Conservation (phyloP, 2,797 vertebrate genomes). For the Hylomyscus alleni region DNA sequence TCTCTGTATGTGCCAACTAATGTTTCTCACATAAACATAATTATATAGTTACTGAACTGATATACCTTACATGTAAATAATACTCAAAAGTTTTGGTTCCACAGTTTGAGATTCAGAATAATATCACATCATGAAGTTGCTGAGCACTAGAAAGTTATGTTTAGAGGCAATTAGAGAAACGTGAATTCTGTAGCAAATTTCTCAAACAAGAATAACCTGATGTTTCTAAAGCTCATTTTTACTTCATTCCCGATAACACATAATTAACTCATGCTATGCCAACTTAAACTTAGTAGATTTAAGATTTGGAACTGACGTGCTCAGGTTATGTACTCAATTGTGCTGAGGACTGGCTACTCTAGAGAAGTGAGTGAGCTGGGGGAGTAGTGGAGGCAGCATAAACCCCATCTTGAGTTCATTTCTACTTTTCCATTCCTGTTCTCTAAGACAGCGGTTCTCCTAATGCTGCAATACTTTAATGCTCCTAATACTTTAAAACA, state of each 20-base stretch:
- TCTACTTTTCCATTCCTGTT: not conserved
- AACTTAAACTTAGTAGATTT: not conserved
- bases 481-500: too few species aligned
- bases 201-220: not conserved
- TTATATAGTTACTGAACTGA: not conserved
- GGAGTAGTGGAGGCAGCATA: not conserved
- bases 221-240: slow-evolving; percentile 12
- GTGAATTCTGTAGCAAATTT: not conserved
- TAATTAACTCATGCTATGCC: not conserved
- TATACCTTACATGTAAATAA: not conserved
- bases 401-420: not conserved
- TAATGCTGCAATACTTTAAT: not conserved
- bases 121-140: not conserved
- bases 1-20: not conserved
- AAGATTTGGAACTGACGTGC: not conserved
- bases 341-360: not conserved
- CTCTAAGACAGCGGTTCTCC: not conserved
- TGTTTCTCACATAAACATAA: not conserved
- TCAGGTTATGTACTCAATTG: not conserved
- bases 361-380: not conserved
- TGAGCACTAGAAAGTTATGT: not conserved
- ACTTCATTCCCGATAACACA: not conserved
- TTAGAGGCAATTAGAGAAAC: not conserved
- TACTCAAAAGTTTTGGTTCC: not conserved
- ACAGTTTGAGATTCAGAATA: not conserved